Percentiles rank a stretch among this genome's conserved stretches.
phyloP scores from a whole-genome alignment of 2,113 vertebrate genomes.

The Acrocephalus kingi region DNA sequence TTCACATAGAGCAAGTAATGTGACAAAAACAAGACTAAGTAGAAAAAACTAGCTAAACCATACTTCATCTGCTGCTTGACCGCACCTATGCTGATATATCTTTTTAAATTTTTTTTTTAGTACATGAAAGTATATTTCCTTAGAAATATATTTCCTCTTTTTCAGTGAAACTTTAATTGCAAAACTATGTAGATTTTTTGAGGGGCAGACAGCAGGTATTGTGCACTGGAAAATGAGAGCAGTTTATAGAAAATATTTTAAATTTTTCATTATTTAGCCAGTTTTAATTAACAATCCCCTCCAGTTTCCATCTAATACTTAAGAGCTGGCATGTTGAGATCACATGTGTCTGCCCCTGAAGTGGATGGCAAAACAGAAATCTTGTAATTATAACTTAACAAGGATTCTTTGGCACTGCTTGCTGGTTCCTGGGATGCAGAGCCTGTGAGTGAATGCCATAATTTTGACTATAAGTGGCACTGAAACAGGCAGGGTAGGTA shows the following conservation, averaged over 20 bases:
- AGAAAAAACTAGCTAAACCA: background rate
- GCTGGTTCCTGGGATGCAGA: background rate
- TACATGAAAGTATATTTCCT: background rate
- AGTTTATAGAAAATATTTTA: background rate
- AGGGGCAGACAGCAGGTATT: background rate
- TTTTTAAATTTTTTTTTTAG: background rate
- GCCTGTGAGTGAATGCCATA: conserved; percentile 21
- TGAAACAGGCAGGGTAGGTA: background rate
- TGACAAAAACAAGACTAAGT: background rate
- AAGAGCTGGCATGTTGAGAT: conserved; percentile 13
- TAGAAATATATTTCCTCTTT: background rate
- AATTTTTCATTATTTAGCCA: conserved; percentile 12
- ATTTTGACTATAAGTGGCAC: conserved; percentile 9
- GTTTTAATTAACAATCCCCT: background rate
- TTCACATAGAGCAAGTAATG: background rate
- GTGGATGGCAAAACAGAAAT: conserved; percentile 50
- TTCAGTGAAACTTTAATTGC: background rate
- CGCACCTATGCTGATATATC: background rate
- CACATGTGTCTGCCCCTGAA: background rate
- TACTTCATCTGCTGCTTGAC: background rate
- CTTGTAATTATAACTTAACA: conserved; percentile 19
- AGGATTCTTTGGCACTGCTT: conserved; percentile 17
- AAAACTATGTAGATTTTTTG: background rate
- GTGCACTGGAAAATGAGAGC: background rate
- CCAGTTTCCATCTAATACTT: background rate